Base-by-base conservation (phyloP, 2,888 invertebrate species). In the Urechis unicinctus region DNA sequence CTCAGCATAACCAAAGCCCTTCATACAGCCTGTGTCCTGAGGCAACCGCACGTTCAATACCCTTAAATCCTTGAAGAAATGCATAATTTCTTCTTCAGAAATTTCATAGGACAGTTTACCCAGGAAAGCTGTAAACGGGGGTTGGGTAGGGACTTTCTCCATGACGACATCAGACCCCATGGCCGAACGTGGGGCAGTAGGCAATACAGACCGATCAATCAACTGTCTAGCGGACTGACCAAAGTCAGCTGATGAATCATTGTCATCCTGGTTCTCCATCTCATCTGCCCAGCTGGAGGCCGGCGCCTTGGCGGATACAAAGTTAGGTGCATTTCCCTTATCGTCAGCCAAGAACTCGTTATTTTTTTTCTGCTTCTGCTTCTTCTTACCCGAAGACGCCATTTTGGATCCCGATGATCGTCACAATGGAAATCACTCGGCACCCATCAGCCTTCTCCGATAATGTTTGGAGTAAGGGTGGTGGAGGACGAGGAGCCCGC, bases 61-160 rank as follows among this genome's bases (percentile, higher is more conserved):
- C 87, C 84, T 85, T 73, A 89, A 82, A 52, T 86, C 86, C 50
- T 80, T 81, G 73, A 95, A 94, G 72, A 92, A 88, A 5, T 86
- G 85, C 24, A 82, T 80, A 66, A 96, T 86, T 72, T 91, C 91
- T 25, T 86, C 86, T 70, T 92, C 90, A 48, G 87, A 86, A 5
- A 90, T 86, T 75, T 95, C 95, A 74, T 91, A 96, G 22, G 94
- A 89, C 74, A 96, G 82, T 81, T 95, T 95, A 60, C 91, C 89
- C 61, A 96, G 83, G 78, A 90, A 90, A 13, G 91, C 93, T 61
- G 88, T 87, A 79, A 83, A 96, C 2, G 96, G 96, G 9, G 89
- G 87, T 59, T 84, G 84, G 53, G 83, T 84, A 17, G 95, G 93
- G 52, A 96, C 86, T 74, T 86, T 85, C 17, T 61, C 64, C 68